Percentiles rank a stretch among this genome's conserved stretches.
phyloP scores from a whole-genome alignment of 2,797 vertebrate species.

The Eidolon dupreanum region DNA sequence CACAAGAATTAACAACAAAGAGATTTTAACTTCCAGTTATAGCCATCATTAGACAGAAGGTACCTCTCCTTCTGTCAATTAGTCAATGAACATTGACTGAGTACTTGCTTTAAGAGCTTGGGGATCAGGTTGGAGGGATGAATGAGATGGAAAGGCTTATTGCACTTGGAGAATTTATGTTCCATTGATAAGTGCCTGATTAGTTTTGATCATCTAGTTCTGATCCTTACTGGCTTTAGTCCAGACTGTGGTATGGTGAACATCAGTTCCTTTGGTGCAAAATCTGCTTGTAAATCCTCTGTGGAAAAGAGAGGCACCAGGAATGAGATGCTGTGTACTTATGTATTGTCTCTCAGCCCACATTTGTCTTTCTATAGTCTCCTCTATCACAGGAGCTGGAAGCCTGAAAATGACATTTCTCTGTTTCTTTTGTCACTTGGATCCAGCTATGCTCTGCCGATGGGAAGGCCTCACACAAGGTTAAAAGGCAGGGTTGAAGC shows the following conservation, averaged over 20 bases:
- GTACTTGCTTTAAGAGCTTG: neutral
- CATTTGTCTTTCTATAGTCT: neutral
- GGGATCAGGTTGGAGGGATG: neutral
- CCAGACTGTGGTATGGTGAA: neutral
- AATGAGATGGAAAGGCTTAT: neutral
- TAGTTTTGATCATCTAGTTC: neutral
- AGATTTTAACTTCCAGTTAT: neutral
- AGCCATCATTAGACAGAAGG: neutral
- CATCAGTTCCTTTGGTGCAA: neutral
- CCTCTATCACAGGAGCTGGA: neutral
- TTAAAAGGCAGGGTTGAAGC: neutral
- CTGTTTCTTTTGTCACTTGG: neutral
- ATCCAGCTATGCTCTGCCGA: neutral
- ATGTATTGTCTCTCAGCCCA: neutral
- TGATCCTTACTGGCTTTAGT: neutral
- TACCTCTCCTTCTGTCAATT: neutral
- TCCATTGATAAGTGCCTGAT: neutral
- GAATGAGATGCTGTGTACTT: fast-evolving
- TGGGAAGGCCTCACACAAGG: neutral
- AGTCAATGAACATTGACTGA: neutral
- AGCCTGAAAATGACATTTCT: neutral
- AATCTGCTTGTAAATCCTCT: neutral
- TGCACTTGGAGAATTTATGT: neutral
- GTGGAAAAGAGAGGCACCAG: too few species aligned
- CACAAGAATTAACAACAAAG: neutral